Base-by-base conservation (phyloP, 2,113 vertebrate genomes). In the Siphamia tubifer region DNA sequence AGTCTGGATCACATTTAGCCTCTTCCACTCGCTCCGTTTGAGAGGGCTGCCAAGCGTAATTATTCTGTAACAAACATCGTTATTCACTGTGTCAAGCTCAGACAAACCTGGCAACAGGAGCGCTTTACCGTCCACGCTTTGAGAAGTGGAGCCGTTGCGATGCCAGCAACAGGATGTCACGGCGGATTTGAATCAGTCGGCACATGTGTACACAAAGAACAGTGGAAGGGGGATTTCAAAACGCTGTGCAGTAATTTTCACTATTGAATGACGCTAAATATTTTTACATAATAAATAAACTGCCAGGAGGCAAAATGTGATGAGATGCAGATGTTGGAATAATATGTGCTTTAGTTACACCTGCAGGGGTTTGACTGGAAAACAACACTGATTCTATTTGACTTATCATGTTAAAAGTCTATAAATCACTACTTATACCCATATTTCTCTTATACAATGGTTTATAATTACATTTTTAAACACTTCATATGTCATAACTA, bases 301-400 rank as follows among this genome's bases (percentile, higher is more conserved):
- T 38, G 48, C 43, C 17, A 40, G 20, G 8, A 31, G 21, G 3
- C 12, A 38, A 27, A 25, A 2, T 56, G 15, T 55, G 27, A 43
- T 10, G 21, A 54, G 3, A 13, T 5, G 4, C 67, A 61, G 31
- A 72, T 63, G 45, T 72, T 71, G 39, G 16, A 28, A 36, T 2
- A 13, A 1, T 34, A 7, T 20, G 15, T 19, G 32, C 5, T 51
- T 27, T 16, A 16, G 21, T 15, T 11, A 15, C 39, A 40, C 45
- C 45, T 17, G 9, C 17, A 32, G 6, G n/a, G 42, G 11, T n/a
- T n/a, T n/a, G n/a, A n/a, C n/a, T n/a, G n/a, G n/a, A n/a, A n/a
- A n/a, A n/a, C n/a, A n/a, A n/a, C n/a, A n/a, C n/a, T n/a, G n/a
- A n/a, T n/a, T n/a, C n/a, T n/a, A n/a, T n/a, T n/a, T n/a, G n/a